phyloP scores from a whole-genome alignment of 2,888 invertebrate genomes.

The Adelognathus sp. region DNA sequence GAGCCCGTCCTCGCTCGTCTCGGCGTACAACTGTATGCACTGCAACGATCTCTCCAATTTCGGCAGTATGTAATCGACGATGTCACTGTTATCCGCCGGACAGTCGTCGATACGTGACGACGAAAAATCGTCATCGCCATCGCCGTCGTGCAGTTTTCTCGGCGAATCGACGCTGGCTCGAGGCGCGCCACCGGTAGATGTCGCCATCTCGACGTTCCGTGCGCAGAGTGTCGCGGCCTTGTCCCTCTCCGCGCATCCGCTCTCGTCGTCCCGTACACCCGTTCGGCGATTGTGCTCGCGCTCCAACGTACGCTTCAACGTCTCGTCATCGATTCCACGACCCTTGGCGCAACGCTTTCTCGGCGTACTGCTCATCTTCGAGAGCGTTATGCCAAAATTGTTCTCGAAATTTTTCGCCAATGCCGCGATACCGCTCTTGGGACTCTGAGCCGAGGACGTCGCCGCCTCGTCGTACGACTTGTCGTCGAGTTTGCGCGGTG shows the following conservation, averaged over 20 bases:
- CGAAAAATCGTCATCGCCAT: not conserved
- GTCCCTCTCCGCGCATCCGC: not conserved
- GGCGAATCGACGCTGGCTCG: not conserved
- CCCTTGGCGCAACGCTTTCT: no score
- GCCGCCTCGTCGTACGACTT: no score
- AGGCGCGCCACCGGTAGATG: not conserved
- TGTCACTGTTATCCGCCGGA: not conserved
- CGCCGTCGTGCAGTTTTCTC: not conserved
- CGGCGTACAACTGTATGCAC: conserved; percentile 37
- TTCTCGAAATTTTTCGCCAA: conserved; percentile 1
- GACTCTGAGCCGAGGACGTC: not conserved
- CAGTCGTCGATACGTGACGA: not conserved
- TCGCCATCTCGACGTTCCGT: not conserved
- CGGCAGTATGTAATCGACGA: conserved; percentile 1
- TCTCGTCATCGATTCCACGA: conserved; percentile 37
- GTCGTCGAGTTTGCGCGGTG: not conserved
- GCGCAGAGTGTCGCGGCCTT: not conserved
- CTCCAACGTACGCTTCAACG: conserved; percentile 37
- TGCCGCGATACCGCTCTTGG: not conserved
- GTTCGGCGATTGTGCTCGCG: conserved; percentile 44
- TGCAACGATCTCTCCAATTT: conserved; percentile 31
- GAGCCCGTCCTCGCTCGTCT: conserved; percentile 34
- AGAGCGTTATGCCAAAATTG: not conserved
- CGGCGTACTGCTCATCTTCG: conserved; percentile 9
- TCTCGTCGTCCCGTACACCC: not conserved